Evolutionary conservation across 2,888 invertebrate species (phyloP), one percentile per base, ranked within the genome.

Genomic region (Tiphia femorata): DNA sequence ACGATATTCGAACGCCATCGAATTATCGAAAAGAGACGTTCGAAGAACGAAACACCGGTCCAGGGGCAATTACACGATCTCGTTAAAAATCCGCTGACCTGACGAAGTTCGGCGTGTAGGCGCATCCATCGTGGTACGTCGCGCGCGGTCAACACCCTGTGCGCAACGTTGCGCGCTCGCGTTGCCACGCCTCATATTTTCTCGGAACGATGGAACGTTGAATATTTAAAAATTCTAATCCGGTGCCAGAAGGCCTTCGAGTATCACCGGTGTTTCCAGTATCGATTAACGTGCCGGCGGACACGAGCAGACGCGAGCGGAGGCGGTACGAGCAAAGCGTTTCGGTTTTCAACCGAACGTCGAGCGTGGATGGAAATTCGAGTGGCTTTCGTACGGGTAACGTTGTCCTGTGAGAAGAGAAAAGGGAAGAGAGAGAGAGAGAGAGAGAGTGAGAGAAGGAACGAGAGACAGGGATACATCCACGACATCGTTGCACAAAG

Each of bases 191-290:
- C 27, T 14, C 27, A 53, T 58, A 50, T 58, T 46, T 56, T 57
- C 48, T 35, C 43, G 47, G 16, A 51, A 37, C 58, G 60, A 50
- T 33, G 59, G 42, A 19, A 29, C 48, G 65, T 68, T 68, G 65
- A 68, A 68, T 68, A 68, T 68, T 68, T 68, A 65, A 68, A 68
- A 68, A 68, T 68, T 68, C 60, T 65, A 63, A 65, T 63, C 52
- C 41, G 52, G 27, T 41, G 19, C 38, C n/a, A n/a, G 38, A 59
- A 35, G 49, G 44, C 41, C 53, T 42, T 21, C 53, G 19, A 33
- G 58, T 44, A 55, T 58, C 51, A 49, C 23, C 52, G 54, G 53
- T 49, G 57, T 53, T 68, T 58, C 23, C 54, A 37, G 48, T 53
- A 47, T 54, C 63, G 67, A 60, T 62, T 52, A 51, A 40, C 43